These are phyloP conservation scores for Drosophila athabasca DNA, from an alignment of 1,140 invertebrate species.

Conservation along the genomic window DNA sequence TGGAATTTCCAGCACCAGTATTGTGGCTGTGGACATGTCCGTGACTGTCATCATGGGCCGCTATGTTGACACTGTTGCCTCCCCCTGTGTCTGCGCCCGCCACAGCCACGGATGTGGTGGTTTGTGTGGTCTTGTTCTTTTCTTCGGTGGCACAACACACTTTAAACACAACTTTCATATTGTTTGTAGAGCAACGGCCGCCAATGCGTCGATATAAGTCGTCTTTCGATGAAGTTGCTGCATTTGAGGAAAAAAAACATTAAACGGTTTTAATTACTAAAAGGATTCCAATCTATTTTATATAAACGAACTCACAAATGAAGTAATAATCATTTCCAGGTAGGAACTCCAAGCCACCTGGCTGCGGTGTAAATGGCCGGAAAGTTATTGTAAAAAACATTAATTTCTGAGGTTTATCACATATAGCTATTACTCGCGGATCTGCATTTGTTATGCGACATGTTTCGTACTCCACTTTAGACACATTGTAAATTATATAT, in stretches of 20 bases:
- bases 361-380: conserved; percentile 97
- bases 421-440: conserved; percentile 96
- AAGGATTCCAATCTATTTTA: neutral
- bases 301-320: conserved; percentile 89
- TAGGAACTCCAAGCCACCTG: conserved; percentile 96
- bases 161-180: conserved; percentile 98
- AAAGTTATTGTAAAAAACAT: conserved; percentile 99
- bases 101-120: conserved; percentile 83
- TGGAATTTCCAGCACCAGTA: conserved; percentile 38
- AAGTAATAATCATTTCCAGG: conserved; percentile 98
- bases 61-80: conserved; percentile 34
- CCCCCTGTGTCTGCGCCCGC: conserved; percentile 52
- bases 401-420: conserved; percentile 96
- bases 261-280: neutral
- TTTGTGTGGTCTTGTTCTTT: conserved; percentile 80
- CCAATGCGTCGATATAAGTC: conserved; percentile 95
- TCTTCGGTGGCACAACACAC: conserved; percentile 92
- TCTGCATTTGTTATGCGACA: conserved; percentile 97
- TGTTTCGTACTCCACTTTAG: conserved; percentile 97
- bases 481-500: conserved; percentile 98
- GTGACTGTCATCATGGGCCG: conserved; percentile 31
- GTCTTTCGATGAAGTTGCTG: conserved; percentile 94
- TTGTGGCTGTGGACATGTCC: conserved; percentile 36
- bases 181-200: conserved; percentile 94
- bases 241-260: conserved; percentile 25